Conservation (phyloP, 2,113 vertebrate genomes). For the Aviceda subcristata region DNA sequence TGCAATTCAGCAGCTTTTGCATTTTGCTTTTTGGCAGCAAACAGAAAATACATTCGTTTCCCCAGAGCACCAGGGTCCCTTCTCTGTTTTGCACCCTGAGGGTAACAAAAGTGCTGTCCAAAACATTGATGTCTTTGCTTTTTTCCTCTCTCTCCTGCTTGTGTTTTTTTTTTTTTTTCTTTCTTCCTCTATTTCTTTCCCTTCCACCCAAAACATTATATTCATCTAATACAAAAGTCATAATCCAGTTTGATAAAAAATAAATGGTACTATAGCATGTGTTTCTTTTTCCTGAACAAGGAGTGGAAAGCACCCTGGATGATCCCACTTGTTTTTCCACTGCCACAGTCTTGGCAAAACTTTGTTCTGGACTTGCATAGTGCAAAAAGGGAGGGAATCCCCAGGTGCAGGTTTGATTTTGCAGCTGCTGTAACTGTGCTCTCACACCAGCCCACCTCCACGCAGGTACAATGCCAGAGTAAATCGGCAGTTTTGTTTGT, state of each 20-base stretch:
- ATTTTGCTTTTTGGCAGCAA: background rate
- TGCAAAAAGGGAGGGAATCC: constrained; percentile 12
- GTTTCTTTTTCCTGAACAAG: background rate
- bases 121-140: background rate
- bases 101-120: background rate
- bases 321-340: background rate
- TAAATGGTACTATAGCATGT: background rate
- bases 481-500: constrained; percentile 45
- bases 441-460: background rate
- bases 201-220: background rate
- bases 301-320: background rate
- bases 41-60: background rate
- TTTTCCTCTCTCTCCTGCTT: background rate
- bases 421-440: background rate
- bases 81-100: background rate
- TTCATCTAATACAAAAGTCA: background rate
- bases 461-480: constrained; percentile 1
- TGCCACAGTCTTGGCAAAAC: background rate
- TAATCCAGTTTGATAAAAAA: background rate
- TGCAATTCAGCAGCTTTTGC: background rate
- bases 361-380: background rate
- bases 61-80: background rate
- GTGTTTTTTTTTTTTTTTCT: background rate
- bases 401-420: background rate
- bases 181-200: background rate